phyloP scores from a whole-genome alignment of 2,113 vertebrate genomes.

The Anolis carolinensis region DNA sequence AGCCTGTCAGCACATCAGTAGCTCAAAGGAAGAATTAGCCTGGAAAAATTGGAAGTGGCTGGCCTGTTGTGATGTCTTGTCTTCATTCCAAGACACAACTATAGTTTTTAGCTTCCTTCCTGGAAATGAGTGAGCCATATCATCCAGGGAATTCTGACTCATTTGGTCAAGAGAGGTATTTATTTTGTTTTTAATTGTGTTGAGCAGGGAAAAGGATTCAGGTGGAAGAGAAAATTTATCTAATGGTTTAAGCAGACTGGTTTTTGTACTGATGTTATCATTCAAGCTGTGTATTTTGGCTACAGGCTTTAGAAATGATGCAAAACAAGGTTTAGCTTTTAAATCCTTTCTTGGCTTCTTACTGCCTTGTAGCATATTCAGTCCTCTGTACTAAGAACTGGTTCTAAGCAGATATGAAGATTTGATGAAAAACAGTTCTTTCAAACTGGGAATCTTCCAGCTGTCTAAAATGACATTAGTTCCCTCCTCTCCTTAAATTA shows the following conservation, averaged over 20 bases:
- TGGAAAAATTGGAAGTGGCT: constrained; percentile 36
- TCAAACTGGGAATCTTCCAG: not conserved
- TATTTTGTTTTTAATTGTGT: constrained; percentile 56
- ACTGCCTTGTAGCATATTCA: not conserved
- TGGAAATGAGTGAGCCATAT: constrained; percentile 55
- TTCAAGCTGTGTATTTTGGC: constrained; percentile 36
- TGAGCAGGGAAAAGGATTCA: constrained; percentile 55
- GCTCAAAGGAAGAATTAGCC: constrained; percentile 26
- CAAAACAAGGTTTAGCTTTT: not conserved
- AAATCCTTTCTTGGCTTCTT: not conserved
- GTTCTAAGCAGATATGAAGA: not conserved
- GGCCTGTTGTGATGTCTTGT: constrained; percentile 39
- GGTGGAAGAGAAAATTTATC: constrained; percentile 61
- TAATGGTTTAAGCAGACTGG: constrained; percentile 56
- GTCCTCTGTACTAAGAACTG: not conserved
- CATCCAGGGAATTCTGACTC: constrained; percentile 51
- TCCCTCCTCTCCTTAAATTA: constrained; percentile 4
- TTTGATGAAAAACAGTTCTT: constrained; percentile 6
- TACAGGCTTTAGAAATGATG: not conserved
- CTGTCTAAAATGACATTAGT: not conserved
- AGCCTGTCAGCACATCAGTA: constrained; percentile 29
- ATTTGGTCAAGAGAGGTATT: constrained; percentile 56
- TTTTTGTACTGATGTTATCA: constrained; percentile 39
- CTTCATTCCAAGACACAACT: constrained; percentile 43
- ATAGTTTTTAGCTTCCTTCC: constrained; percentile 48